These are phyloP conservation scores for Pristionchus maxplancki DNA, from an alignment of 2,888 invertebrate species.

Conservation along the genomic window DNA sequence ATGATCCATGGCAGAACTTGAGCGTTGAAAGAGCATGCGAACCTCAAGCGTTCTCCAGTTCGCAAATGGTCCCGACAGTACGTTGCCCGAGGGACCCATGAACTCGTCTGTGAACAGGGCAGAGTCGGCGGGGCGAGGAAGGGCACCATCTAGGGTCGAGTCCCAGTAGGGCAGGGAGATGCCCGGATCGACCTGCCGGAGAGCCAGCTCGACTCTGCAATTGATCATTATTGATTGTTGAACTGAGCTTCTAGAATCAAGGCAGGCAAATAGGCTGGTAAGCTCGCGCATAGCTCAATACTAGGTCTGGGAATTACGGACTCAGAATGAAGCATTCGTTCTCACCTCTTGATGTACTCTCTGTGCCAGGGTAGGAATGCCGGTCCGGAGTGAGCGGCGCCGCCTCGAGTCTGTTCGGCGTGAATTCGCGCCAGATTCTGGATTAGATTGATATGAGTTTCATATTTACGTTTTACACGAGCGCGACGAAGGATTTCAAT, in stretches of 20 bases:
- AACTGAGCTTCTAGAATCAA: no score
- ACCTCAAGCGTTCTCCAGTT: slow-evolving; percentile 68
- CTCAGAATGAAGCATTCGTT: no score
- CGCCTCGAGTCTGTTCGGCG: slow-evolving; percentile 65
- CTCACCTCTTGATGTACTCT: slow-evolving; percentile 67
- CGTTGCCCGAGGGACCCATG: slow-evolving; percentile 52
- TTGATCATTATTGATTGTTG: background rate
- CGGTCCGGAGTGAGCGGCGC: slow-evolving; percentile 74
- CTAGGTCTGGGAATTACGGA: no score
- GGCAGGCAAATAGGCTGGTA: no score
- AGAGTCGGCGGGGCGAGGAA: slow-evolving; percentile 67
- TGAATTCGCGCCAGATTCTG: slow-evolving; percentile 64
- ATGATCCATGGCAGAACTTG: no score
- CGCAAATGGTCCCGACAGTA: slow-evolving; percentile 66
- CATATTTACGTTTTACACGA: background rate
- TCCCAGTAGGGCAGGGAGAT: slow-evolving; percentile 68
- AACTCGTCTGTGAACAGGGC: slow-evolving; percentile 61
- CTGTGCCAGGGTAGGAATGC: slow-evolving; percentile 75
- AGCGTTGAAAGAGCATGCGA: no score
- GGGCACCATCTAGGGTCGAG: slow-evolving; percentile 60
- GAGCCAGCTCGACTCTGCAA: slow-evolving; percentile 66
- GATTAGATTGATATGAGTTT: no score
- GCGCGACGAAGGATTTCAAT: background rate
- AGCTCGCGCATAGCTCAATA: no score
- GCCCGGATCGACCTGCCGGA: slow-evolving; percentile 67